These are phyloP conservation scores for Gasterosteus nipponicus DNA, from an alignment of 2,113 vertebrate genomes.

Conservation along the genomic window DNA sequence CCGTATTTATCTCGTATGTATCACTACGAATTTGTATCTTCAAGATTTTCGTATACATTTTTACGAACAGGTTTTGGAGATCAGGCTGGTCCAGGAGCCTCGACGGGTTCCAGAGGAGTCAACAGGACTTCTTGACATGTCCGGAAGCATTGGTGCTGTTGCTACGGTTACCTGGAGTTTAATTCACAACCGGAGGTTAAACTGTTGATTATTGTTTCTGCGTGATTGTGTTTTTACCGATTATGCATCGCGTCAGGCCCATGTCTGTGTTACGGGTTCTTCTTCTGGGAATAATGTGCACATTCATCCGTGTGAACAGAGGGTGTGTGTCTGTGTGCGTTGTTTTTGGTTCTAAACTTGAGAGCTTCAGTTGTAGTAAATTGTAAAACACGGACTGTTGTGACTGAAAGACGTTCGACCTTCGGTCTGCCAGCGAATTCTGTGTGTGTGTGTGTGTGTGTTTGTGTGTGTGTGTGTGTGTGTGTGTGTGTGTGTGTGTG, in stretches of 20 bases:
- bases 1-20: too few relatives aligned
- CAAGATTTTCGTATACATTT: too few relatives aligned
- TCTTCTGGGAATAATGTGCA: conserved; percentile 10
- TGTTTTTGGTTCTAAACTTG: neutral
- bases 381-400: conserved; percentile 35
- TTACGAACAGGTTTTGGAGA: too few relatives aligned
- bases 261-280: neutral
- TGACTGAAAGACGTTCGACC: conserved; percentile 18
- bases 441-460: conserved; percentile 11
- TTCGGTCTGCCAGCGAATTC: conserved; percentile 4
- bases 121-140: too few relatives aligned
- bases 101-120: neutral
- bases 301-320: conserved; percentile 5
- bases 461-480: neutral
- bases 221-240: too few relatives aligned
- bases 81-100: neutral
- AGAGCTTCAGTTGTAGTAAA: conserved; percentile 22
- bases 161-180: neutral
- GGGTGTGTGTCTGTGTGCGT: conserved; percentile 4
- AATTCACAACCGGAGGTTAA: neutral
- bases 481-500: conserved; percentile 22
- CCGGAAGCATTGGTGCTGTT: neutral
- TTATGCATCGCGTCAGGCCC: neutral
- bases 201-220: neutral
- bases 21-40: too few relatives aligned